These are phyloP conservation scores for Numida meleagris DNA, from an alignment of 2,113 vertebrate species.

Conservation along the genomic window DNA sequence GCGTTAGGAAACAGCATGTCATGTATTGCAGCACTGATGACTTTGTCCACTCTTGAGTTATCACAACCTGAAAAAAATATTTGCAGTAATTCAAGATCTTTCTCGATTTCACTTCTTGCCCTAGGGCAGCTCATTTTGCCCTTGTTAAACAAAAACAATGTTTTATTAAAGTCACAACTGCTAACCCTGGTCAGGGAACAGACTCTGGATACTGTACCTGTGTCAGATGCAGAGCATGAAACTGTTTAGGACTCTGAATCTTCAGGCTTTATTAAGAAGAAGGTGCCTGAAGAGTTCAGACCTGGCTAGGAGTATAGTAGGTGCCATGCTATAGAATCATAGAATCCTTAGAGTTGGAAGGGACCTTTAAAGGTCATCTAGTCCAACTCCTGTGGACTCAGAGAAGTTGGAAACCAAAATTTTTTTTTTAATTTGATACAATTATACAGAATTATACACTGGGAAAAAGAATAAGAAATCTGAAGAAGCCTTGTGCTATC, in stretches of 20 bases:
- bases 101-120: neutral
- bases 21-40: neutral
- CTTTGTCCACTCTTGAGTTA: neutral
- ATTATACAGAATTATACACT: neutral
- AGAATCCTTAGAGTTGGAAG: neutral
- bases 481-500: neutral
- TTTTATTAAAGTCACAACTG: neutral
- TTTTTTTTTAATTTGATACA: neutral
- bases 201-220: neutral
- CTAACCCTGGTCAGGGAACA: neutral
- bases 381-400: accelerated
- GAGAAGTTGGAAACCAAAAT: neutral
- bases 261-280: neutral
- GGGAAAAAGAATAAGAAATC: neutral
- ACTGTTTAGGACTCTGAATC: neutral
- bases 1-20: neutral
- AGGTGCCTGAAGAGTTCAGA: neutral
- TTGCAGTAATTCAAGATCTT: neutral
- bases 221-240: neutral
- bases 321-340: accelerated
- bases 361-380: too few species aligned
- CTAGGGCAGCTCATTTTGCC: neutral
- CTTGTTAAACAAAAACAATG: neutral
- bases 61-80: neutral
- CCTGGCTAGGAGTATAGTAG: neutral